Evolutionary conservation across 2,797 vertebrate genomes (phyloP).

Genomic region (Adelosebastes latens): DNA sequence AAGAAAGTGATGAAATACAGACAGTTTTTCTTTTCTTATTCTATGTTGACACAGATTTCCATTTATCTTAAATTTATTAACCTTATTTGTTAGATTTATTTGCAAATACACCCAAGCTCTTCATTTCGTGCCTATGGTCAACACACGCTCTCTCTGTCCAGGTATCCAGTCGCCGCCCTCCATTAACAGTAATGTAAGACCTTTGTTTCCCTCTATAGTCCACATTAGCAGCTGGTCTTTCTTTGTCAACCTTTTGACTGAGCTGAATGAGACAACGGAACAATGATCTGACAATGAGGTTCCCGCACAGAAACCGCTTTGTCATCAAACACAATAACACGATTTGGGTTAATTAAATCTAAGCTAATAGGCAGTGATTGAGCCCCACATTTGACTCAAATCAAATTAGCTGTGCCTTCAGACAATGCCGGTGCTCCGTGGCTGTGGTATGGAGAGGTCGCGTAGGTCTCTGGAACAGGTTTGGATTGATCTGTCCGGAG

Average conservation of each 20-base stretch:
- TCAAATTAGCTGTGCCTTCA: slow-evolving; percentile 79
- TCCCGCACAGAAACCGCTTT: slow-evolving; percentile 76
- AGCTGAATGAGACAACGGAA: slow-evolving; percentile 77
- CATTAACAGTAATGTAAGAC: slow-evolving; percentile 52
- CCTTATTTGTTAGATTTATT: background rate
- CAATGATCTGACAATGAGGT: slow-evolving; percentile 84
- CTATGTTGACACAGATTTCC: background rate
- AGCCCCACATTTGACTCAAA: slow-evolving; percentile 78
- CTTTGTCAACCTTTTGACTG: slow-evolving; percentile 73
- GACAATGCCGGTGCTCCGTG: slow-evolving; percentile 56
- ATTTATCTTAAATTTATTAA: background rate
- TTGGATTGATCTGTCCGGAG: slow-evolving; percentile 71
- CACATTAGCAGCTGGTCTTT: slow-evolving; percentile 65
- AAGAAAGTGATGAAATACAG: background rate
- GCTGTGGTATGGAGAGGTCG: slow-evolving; percentile 56
- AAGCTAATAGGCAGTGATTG: slow-evolving; percentile 81
- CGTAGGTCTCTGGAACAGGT: slow-evolving; percentile 59
- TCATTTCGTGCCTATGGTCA: background rate
- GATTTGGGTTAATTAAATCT: slow-evolving; percentile 85
- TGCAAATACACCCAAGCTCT: background rate
- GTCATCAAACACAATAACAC: slow-evolving; percentile 84
- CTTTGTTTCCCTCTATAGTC: slow-evolving; percentile 47
- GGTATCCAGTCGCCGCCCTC: slow-evolving; percentile 42
- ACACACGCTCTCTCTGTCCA: slow-evolving; percentile 24
- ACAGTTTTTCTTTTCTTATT: background rate